Base-by-base conservation (phyloP, 2,797 vertebrate genomes). In the Jordanella pulchra region DNA sequence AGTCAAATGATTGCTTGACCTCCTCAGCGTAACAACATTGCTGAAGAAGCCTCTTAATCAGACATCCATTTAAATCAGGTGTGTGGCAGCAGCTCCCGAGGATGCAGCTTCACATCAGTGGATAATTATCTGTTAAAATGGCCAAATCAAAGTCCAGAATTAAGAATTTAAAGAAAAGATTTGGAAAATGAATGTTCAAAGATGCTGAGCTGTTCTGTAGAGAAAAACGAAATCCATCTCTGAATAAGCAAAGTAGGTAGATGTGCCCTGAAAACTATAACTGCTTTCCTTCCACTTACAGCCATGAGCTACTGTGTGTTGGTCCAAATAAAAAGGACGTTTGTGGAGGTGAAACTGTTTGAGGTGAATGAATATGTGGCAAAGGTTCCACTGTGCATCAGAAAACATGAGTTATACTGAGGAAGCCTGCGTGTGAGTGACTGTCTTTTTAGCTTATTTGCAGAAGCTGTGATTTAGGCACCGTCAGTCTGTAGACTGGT, bases 371-470 rank as follows among this genome's bases (percentile, higher is more conserved):
- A n/a, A 61, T 35, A 32, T 17, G 3, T 10, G 27, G 18, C 7
- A 32, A 32, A 21, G 30, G 35, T 39, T 4, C 35, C 17, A 15
- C 56, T n/a, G 32, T n/a, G n/a, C 58, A 13, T 39, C 58, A 21
- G 2, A 48, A 48, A 70, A 54, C 77, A 51, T 11, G 54, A 72
- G 65, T 74, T 56, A 58, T 78, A 30, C 76, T 74, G 73, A 61
- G 51, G 45, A 69, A 67, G 67, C 32, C 53, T 60, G 69, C 72
- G 79, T 78, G 84, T 67, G 76, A 35, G 58, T 83, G 63, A 80
- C 44, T 63, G 76, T 79, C 56, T 87, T 77, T 88, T 88, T 92
- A 92, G 91, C 87, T 93, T 91, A 91, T 91, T 79, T 82, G 86
- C 86, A 89, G 89, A 83, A 87, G 88, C 88, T 87, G 84, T 89